These are phyloP conservation scores for Cecidostiba fungosa DNA, from an alignment of 2,888 invertebrate genomes.

Conservation along the genomic window DNA sequence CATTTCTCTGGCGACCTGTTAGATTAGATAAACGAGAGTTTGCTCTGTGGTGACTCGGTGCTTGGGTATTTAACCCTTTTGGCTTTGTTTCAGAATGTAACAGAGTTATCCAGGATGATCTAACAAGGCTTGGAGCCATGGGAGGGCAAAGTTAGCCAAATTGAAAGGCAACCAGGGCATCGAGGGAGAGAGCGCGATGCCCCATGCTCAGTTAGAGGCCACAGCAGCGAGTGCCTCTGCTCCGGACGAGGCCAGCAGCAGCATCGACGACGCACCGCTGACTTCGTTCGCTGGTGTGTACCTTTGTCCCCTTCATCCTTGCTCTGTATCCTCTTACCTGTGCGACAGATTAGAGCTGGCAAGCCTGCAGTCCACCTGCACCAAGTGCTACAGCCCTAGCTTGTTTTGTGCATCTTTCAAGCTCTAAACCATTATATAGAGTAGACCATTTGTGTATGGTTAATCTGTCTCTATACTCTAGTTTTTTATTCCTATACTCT, in stretches of 20 bases:
- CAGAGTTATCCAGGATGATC: neutral
- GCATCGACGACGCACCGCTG: slow-evolving; percentile 72
- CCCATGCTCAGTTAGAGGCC: slow-evolving; percentile 50
- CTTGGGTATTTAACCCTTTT: neutral
- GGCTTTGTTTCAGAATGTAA: slow-evolving; percentile 36
- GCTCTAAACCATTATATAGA: slow-evolving; percentile 5
- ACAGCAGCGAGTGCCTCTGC: slow-evolving; percentile 47
- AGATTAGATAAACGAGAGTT: slow-evolving; percentile 11
- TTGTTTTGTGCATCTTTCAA: slow-evolving; percentile 20
- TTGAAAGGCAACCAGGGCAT: slow-evolving; percentile 52
- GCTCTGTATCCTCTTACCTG: slow-evolving; percentile 9
- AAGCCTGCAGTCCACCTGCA: neutral
- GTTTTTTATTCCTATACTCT: slow-evolving; percentile 37
- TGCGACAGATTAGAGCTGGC: slow-evolving; percentile 36
- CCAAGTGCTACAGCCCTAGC: neutral
- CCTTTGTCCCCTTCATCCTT: slow-evolving; percentile 5
- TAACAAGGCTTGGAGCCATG: slow-evolving; percentile 35
- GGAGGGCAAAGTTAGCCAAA: slow-evolving; percentile 16
- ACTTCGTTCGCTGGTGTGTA: slow-evolving; percentile 73
- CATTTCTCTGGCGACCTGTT: neutral
- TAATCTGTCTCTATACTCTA: slow-evolving; percentile 42
- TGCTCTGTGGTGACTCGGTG: neutral
- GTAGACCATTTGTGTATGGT: slow-evolving; percentile 32
- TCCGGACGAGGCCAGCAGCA: slow-evolving; percentile 62
- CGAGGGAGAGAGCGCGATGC: slow-evolving; percentile 45